phyloP scores from a whole-genome alignment of 1,140 invertebrate species.

The Lepidurus couesii region DNA sequence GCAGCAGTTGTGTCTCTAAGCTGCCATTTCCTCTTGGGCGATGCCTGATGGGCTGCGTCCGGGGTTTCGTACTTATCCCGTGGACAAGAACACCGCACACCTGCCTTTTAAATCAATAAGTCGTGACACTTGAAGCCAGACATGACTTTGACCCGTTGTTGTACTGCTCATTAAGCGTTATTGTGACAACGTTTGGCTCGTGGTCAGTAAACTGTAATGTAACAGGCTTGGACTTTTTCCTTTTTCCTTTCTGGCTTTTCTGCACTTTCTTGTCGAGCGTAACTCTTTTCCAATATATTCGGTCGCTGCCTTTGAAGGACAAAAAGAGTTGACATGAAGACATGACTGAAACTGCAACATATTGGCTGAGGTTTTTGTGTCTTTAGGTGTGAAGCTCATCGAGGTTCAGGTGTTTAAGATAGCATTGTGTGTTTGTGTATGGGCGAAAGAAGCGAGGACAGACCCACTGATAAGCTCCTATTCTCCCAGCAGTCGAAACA shows the following conservation, averaged over 20 bases:
- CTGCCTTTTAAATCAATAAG: constrained; percentile 10
- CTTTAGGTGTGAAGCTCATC: not conserved
- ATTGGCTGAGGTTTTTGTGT: not conserved
- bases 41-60: not conserved
- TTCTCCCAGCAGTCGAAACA: not conserved
- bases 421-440: not conserved
- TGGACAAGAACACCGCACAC: not conserved
- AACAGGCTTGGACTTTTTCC: not conserved
- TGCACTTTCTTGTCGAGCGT: not conserved
- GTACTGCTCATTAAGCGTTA: constrained; percentile 1
- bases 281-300: too few relatives aligned
- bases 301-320: too few relatives aligned
- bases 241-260: not conserved
- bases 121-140: constrained; percentile 9
- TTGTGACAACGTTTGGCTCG: not conserved
- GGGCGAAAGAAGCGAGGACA: not conserved
- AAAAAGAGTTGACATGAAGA: not conserved
- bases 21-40: not conserved
- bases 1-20: not conserved
- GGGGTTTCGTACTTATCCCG: not conserved
- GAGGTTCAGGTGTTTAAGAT: not conserved
- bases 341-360: not conserved
- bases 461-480: not conserved
- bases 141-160: not conserved
- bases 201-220: not conserved